A percentile compares a stretch with the other conserved stretches of the same genome.
Evolutionary conservation across 1,140 invertebrate genomes (phyloP).

Genomic region (Pectinophora gossypiella): DNA sequence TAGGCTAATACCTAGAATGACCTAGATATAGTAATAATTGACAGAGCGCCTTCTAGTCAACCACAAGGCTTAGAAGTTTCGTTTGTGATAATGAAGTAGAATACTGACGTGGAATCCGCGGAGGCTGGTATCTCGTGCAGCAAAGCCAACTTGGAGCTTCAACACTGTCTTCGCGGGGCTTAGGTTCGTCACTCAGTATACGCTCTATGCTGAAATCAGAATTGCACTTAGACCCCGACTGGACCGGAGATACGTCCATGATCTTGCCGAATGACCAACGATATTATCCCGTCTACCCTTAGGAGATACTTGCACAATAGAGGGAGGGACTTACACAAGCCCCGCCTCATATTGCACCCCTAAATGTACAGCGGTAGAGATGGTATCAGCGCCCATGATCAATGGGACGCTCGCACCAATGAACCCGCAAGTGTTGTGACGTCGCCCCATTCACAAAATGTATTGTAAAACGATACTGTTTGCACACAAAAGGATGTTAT

Average conservation of each 20-base stretch:
- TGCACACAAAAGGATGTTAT: constrained; percentile 66
- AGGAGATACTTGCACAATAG: constrained; percentile 25
- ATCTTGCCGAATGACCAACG: constrained; percentile 10
- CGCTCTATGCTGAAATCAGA: constrained; percentile 76
- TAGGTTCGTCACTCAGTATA: constrained; percentile 61
- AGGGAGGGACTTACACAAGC: constrained; percentile 21
- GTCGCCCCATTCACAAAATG: constrained; percentile 53
- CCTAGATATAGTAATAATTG: too few species aligned
- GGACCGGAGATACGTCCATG: constrained; percentile 50
- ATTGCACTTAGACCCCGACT: constrained; percentile 43
- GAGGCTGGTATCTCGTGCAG: constrained; percentile 85
- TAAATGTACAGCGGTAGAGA: constrained; percentile 1
- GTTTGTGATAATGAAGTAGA: not conserved
- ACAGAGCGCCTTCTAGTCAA: too few species aligned
- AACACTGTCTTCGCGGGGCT: constrained; percentile 22
- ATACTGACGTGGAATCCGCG: constrained; percentile 82
- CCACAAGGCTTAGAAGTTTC: too few species aligned
- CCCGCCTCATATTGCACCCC: constrained; percentile 26
- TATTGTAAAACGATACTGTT: constrained; percentile 64
- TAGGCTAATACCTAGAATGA: too few species aligned
- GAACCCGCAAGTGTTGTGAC: constrained; percentile 59
- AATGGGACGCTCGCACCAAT: constrained; percentile 46
- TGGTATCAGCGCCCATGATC: constrained; percentile 47
- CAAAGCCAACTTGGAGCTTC: constrained; percentile 78
- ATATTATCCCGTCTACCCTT: constrained; percentile 20